Percentiles rank a stretch among this genome's conserved stretches.
Conservation (phyloP, 2,113 vertebrate genomes). For the Furnarius figulus region DNA sequence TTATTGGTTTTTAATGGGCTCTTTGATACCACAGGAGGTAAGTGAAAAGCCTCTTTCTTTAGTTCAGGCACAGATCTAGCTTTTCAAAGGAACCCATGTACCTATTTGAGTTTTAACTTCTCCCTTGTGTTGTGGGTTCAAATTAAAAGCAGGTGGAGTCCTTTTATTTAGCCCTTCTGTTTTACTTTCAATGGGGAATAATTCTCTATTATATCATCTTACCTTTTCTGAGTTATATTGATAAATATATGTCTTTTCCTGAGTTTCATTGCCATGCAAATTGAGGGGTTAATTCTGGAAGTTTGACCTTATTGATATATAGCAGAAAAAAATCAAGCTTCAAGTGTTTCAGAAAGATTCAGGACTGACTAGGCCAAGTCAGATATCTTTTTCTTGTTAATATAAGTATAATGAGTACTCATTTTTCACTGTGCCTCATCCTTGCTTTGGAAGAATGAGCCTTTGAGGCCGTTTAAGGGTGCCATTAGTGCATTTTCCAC, state of each 20-base stretch:
- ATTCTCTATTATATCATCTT: neutral
- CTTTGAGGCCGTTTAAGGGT: neutral
- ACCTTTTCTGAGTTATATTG: neutral
- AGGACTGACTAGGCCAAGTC: neutral
- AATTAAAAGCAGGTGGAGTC: neutral
- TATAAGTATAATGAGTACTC: neutral
- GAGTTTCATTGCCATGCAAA: neutral
- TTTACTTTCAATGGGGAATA: constrained; percentile 10
- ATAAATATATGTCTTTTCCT: neutral
- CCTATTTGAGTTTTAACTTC: constrained; percentile 46
- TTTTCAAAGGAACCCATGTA: neutral
- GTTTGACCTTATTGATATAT: neutral
- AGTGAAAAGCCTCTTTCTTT: constrained; percentile 43
- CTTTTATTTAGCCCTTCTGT: constrained; percentile 39
- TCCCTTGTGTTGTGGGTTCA: neutral
- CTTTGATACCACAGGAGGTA: constrained; percentile 39
- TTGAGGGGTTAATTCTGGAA: neutral
- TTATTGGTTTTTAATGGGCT: constrained; percentile 55
- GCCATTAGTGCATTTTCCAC: neutral
- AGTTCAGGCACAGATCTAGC: neutral
- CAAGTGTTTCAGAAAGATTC: neutral
- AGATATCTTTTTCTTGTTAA: neutral
- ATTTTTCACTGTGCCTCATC: neutral
- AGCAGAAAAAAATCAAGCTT: neutral
- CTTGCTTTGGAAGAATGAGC: neutral